Evolutionary conservation across 2,888 invertebrate genomes (phyloP).

Genomic region (Endotricha flammealis): DNA sequence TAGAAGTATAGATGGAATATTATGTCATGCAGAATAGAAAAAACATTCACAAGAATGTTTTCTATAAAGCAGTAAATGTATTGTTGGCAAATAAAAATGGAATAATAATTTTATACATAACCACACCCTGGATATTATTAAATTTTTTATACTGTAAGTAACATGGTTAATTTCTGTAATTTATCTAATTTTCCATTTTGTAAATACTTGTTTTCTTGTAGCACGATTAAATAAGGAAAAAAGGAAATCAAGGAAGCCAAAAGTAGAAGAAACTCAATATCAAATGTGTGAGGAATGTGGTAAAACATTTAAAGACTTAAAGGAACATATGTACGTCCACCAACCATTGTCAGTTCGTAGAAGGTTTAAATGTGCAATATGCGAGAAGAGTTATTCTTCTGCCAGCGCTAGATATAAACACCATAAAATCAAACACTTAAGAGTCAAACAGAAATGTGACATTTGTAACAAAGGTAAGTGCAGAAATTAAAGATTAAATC

Average conservation of each 20-base stretch:
- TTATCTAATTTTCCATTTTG: too few relatives aligned
- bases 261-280: slow-evolving; percentile 16
- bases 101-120: too few relatives aligned
- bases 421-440: slow-evolving; percentile 51
- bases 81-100: too few relatives aligned
- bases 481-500: not conserved
- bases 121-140: too few relatives aligned
- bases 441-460: slow-evolving; percentile 48
- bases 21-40: too few relatives aligned
- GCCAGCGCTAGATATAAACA: slow-evolving; percentile 44
- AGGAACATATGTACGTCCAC: slow-evolving; percentile 41
- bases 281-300: slow-evolving; percentile 62
- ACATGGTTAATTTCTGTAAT: too few relatives aligned
- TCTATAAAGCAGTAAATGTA: too few relatives aligned
- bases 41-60: too few relatives aligned
- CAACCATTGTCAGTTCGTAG: slow-evolving; percentile 30
- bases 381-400: slow-evolving; percentile 46
- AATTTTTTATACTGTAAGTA: too few relatives aligned
- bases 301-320: slow-evolving; percentile 45
- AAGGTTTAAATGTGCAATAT: slow-evolving; percentile 40
- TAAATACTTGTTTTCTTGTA: too few relatives aligned
- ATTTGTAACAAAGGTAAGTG: slow-evolving; percentile 58
- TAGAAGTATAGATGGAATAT: too few relatives aligned
- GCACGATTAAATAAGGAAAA: slow-evolving; percentile 25
- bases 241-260: slow-evolving; percentile 15